Evolutionary conservation across 2,888 invertebrate species (phyloP).

Genomic region (Anaspis maculata): DNA sequence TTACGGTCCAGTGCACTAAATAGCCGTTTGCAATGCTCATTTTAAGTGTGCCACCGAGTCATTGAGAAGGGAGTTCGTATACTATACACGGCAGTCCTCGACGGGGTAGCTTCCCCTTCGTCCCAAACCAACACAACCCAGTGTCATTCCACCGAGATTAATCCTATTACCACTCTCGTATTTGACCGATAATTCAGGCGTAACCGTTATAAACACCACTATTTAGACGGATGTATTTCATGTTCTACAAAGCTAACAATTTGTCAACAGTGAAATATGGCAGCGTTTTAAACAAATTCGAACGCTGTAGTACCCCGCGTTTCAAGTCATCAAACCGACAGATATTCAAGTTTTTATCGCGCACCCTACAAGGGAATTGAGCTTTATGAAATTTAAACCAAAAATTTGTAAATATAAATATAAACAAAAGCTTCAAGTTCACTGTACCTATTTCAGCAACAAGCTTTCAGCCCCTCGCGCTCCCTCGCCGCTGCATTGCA

Average conservation of each 20-base stretch:
- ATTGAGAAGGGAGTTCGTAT: conserved; percentile 24
- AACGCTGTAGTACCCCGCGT: no score
- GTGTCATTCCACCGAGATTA: conserved; percentile 33
- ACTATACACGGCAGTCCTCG: conserved; percentile 20
- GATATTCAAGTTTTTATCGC: no score
- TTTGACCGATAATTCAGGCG: conserved; percentile 33
- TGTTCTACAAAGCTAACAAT: conserved; percentile 23
- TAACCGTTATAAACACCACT: conserved; percentile 35
- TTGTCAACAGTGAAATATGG: conserved; percentile 23
- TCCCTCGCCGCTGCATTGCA: no score
- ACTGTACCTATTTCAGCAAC: no score
- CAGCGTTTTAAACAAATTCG: conserved; percentile 2
- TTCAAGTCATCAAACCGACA: no score
- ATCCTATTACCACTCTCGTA: conserved; percentile 34
- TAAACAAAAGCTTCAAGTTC: no score
- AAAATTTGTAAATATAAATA: no score
- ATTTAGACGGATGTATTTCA: conserved; percentile 33
- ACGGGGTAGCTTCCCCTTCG: conserved; percentile 24
- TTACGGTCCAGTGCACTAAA: conserved; percentile 41
- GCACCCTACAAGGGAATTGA: no score
- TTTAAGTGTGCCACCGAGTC: conserved; percentile 37
- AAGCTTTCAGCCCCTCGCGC: no score
- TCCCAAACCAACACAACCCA: conserved; percentile 16
- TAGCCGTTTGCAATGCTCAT: conserved; percentile 39
- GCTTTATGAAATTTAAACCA: neutral